phyloP scores from a whole-genome alignment of 2,797 vertebrate genomes.

The Characodon lateralis region DNA sequence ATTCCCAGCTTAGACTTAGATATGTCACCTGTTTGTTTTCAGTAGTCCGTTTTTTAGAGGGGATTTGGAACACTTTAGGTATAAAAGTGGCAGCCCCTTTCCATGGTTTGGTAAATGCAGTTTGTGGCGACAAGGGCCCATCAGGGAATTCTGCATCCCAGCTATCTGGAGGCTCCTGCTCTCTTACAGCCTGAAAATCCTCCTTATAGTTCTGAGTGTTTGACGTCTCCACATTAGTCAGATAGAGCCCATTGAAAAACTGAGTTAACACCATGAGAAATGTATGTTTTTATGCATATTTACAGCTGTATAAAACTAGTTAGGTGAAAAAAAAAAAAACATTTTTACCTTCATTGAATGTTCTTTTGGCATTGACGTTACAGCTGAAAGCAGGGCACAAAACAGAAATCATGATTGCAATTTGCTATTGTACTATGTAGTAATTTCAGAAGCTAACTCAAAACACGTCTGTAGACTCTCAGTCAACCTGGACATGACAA shows the following conservation, averaged over 20 bases:
- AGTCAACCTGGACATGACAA: too few species aligned
- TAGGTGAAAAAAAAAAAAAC: background rate
- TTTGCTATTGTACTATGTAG: background rate
- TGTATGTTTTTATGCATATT: constrained; percentile 29
- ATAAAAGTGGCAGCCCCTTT: constrained; percentile 80
- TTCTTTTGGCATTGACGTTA: constrained; percentile 76
- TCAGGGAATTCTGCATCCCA: constrained; percentile 84
- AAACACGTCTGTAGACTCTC: too few species aligned
- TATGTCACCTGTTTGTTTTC: constrained; percentile 84
- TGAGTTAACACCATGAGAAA: constrained; percentile 62
- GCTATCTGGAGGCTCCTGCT: constrained; percentile 84
- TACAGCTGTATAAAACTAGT: background rate
- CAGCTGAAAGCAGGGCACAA: constrained; percentile 64
- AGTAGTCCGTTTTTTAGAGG: constrained; percentile 73
- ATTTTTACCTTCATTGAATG: constrained; percentile 86
- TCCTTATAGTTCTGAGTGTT: constrained; percentile 76
- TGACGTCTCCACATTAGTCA: constrained; percentile 71
- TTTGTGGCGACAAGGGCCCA: constrained; percentile 44
- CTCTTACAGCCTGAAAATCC: constrained; percentile 75
- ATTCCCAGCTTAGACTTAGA: background rate
- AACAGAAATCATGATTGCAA: background rate
- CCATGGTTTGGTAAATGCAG: constrained; percentile 81
- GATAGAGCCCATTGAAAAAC: constrained; percentile 88
- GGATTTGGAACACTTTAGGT: constrained; percentile 76
- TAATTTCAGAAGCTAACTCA: background rate